Evolutionary conservation across 2,888 invertebrate species (phyloP).

Genomic region (Galerucella nymphaeae): DNA sequence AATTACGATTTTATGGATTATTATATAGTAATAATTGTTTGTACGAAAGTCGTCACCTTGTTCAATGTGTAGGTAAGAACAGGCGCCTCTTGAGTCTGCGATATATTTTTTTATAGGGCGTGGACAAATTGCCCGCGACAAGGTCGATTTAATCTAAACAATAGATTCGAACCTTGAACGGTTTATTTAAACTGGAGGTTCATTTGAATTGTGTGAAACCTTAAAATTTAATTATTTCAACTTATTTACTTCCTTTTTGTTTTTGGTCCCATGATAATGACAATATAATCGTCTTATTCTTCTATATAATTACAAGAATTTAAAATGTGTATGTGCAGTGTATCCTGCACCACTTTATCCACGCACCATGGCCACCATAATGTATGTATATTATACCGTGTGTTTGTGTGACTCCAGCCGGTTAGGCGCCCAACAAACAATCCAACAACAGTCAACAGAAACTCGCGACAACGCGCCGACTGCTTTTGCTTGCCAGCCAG

Average conservation of each 20-base stretch:
- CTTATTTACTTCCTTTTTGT: not conserved
- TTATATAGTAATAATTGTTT: too few species aligned
- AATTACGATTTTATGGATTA: too few species aligned
- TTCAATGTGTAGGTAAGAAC: constrained; percentile 55
- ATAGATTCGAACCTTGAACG: constrained; percentile 16
- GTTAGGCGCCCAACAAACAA: constrained; percentile 20
- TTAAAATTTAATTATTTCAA: not conserved
- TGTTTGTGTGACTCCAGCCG: constrained; percentile 7
- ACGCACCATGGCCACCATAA: constrained; percentile 12
- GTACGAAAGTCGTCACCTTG: constrained; percentile 44
- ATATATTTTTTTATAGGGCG: constrained; percentile 23
- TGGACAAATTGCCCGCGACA: constrained; percentile 27
- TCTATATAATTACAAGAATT: not conserved
- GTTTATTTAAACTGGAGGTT: not conserved
- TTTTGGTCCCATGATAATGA: not conserved
- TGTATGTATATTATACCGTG: not conserved
- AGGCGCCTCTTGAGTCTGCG: constrained; percentile 50
- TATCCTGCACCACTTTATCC: not conserved
- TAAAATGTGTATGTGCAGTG: not conserved
- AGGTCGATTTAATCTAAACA: constrained; percentile 29
- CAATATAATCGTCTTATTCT: not conserved
- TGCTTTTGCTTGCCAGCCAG: constrained; percentile 2
- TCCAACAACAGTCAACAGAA: constrained; percentile 23
- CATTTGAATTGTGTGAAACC: constrained; percentile 1
- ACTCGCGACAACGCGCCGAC: constrained; percentile 10